These are phyloP conservation scores for Dastarcus helophoroides DNA, from an alignment of 2,888 invertebrate species.

Conservation along the genomic window DNA sequence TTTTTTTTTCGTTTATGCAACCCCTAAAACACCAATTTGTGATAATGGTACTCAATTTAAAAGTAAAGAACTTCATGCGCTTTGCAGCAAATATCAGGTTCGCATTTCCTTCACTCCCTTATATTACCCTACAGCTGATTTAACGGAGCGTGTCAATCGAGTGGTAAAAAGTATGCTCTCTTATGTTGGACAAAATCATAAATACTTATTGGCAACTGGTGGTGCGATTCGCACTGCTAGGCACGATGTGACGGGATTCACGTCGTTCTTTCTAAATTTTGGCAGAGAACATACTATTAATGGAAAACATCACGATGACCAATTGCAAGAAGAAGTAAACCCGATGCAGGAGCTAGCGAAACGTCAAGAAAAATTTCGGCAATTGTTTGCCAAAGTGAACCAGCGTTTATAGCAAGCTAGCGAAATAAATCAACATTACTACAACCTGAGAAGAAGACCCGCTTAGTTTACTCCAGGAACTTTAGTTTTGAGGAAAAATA, in stretches of 20 bases:
- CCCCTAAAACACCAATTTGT: too few relatives aligned
- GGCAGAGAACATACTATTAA: not conserved
- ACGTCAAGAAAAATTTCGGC: not conserved
- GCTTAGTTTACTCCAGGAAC: not conserved
- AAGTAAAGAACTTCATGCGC: constrained; percentile 1
- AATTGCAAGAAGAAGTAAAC: not conserved
- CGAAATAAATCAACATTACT: not conserved
- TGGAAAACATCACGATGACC: constrained; percentile 1
- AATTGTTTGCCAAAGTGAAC: not conserved
- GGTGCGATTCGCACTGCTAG: constrained; percentile 4
- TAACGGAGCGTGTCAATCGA: constrained; percentile 2
- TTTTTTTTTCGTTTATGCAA: too few relatives aligned
- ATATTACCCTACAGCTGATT: constrained; percentile 1
- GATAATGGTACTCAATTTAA: constrained; percentile 2
- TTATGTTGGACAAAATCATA: constrained; percentile 1
- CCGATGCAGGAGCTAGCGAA: not conserved
- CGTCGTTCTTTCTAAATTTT: constrained; percentile 4
- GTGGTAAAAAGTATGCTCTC: constrained; percentile 2
- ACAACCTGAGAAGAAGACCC: constrained; percentile 1
- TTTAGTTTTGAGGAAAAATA: constrained; percentile 2
- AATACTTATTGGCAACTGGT: constrained; percentile 2
- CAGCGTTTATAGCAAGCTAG: not conserved
- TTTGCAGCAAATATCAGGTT: not conserved
- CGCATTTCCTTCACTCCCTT: not conserved
- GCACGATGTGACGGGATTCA: not conserved